phyloP scores from a whole-genome alignment of 2,113 vertebrate species.

The Serinus canaria region DNA sequence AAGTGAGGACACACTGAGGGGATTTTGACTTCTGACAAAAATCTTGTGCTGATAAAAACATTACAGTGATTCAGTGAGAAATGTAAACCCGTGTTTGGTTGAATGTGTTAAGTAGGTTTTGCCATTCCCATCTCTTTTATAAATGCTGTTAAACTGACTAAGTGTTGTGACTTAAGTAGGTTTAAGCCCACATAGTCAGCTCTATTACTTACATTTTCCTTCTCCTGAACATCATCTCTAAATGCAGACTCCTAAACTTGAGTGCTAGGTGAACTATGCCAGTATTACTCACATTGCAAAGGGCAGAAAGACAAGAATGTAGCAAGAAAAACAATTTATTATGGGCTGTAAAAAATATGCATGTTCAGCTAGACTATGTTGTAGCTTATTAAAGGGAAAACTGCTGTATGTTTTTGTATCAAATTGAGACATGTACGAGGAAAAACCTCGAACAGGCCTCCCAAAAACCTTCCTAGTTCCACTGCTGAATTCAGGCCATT shows the following conservation, averaged over 20 bases:
- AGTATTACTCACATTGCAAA: background rate
- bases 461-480: background rate
- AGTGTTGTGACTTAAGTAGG: background rate
- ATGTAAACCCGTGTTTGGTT: background rate
- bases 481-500: background rate
- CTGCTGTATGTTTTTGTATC: background rate
- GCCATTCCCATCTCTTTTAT: background rate
- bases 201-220: background rate
- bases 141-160: background rate
- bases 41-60: background rate
- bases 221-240: background rate
- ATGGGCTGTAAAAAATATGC: constrained; percentile 25
- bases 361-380: constrained; percentile 19
- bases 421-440: background rate
- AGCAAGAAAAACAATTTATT: constrained; percentile 49
- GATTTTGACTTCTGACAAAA: background rate
- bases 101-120: background rate
- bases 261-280: background rate
- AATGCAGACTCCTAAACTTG: background rate
- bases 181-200: background rate
- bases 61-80: background rate
- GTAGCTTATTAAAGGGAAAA: background rate
- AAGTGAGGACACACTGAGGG: background rate
- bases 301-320: constrained; percentile 55
- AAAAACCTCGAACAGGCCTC: background rate